Evolutionary conservation across 2,888 invertebrate genomes (phyloP), one percentile per base, ranked within the genome.

Genomic region (Epinotia bilunana): DNA sequence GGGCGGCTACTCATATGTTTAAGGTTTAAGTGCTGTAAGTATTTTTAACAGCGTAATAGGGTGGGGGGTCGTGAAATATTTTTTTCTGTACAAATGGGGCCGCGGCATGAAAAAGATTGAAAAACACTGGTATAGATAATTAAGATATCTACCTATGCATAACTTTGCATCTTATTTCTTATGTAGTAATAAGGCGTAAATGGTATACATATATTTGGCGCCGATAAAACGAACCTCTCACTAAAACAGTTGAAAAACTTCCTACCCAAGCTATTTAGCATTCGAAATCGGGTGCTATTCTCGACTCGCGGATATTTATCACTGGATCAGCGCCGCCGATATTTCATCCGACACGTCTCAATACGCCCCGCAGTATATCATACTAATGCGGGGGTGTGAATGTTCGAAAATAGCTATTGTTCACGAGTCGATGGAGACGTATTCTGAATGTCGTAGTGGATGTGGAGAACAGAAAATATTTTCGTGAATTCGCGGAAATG

Each of bases 331-430:
- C 79, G 78, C 72, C 62, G 73, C 84, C 88, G 83, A 91, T 91
- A 91, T 90, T 84, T 92, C 90, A 91, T 88, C 81, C 82, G 83
- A 82, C 86, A 83, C 87, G 87, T 88, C 90, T 90, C 88, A 87
- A 90, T 90, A 88, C 85, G 85, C 83, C 81, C 80, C 79, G 79
- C 80, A 80, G 81, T 89, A 86, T 84, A 87, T 89, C 88, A 88
- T 88, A 79, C 78, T 78, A 72, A 79, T 55, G 75, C 77, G 20
- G 67, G 64, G 61, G 74, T 63, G 74, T 1, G 43, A 71, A 74
- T 62, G 61, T 46, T 64, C 60, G 61, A 49, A 63, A 70, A 70
- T 64, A 70, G 69, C 49, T 69, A 57, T 68, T 73, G 61, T 61
- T 74, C 69, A 57, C 63, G 62, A 23, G 23, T 69, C 69, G 63